Percentiles rank a stretch among this genome's conserved stretches.
Conservation (phyloP, 2,113 vertebrate species). For the Triplophysa siluroides region DNA sequence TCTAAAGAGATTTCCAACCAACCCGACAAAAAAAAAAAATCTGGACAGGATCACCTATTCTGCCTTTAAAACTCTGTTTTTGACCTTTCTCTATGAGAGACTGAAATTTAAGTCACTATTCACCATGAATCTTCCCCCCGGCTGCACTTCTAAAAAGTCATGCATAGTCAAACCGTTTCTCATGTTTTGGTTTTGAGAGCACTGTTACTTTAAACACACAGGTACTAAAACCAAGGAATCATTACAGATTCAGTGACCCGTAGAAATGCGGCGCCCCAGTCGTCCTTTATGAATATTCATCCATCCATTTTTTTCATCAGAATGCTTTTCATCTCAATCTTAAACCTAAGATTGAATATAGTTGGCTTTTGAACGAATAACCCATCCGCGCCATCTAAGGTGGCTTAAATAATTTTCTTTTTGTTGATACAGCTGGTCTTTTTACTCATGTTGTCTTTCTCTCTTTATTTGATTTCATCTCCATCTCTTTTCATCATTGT, state of each 20-base stretch:
- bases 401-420: background rate
- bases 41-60: too few species aligned
- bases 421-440: background rate
- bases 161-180: too few species aligned
- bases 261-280: background rate
- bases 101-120: too few species aligned
- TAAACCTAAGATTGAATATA: background rate
- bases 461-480: conserved; percentile 6
- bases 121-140: too few species aligned
- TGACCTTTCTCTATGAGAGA: background rate
- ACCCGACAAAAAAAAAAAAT: too few species aligned
- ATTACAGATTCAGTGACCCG: background rate
- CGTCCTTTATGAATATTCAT: conserved; percentile 4
- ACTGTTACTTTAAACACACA: background rate
- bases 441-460: background rate
- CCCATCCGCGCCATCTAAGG: background rate
- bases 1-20: too few species aligned
- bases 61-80: background rate
- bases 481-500: conserved; percentile 17
- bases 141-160: too few species aligned
- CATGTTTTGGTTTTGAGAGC: background rate
- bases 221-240: background rate
- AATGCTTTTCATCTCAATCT: conserved; percentile 16
- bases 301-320: background rate
- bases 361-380: background rate